Percentiles rank a stretch among this genome's conserved stretches.
Conservation (phyloP, 2,888 invertebrate genomes). For the Heteropelma amictum region DNA sequence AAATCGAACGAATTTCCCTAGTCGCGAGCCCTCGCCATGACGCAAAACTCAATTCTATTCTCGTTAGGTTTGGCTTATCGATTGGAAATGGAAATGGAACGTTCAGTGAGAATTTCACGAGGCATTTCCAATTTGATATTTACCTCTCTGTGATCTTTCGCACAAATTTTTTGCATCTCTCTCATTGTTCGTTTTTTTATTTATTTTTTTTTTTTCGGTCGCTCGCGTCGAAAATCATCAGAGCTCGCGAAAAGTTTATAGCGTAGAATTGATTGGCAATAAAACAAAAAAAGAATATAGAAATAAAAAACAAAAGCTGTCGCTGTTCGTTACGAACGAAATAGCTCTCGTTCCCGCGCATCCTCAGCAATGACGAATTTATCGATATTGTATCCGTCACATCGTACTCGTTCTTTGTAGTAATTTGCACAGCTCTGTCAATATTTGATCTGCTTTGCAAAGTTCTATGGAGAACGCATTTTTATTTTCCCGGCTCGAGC, state of each 20-base stretch:
- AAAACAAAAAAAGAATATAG: neutral
- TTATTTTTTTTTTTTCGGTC: no score
- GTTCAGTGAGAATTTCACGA: constrained; percentile 24
- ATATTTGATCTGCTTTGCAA: no score
- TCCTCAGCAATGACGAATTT: no score
- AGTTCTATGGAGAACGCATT: no score
- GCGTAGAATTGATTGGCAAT: neutral
- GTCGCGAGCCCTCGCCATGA: neutral
- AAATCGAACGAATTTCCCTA: constrained; percentile 12
- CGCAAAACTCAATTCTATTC: constrained; percentile 41
- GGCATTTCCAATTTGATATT: constrained; percentile 18
- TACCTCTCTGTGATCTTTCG: neutral
- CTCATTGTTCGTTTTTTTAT: neutral
- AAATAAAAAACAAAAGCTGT: no score
- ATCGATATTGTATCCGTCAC: no score
- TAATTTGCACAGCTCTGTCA: no score
- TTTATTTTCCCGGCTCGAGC: no score
- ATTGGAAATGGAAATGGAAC: constrained; percentile 47
- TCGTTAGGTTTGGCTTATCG: constrained; percentile 39
- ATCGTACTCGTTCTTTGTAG: no score
- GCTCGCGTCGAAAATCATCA: neutral
- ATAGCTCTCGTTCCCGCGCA: no score
- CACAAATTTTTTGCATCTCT: constrained; percentile 11
- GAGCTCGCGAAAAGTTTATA: no score
- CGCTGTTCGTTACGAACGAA: no score